phyloP scores from a whole-genome alignment of 2,888 invertebrate genomes.

The Cerastis leucographa region DNA sequence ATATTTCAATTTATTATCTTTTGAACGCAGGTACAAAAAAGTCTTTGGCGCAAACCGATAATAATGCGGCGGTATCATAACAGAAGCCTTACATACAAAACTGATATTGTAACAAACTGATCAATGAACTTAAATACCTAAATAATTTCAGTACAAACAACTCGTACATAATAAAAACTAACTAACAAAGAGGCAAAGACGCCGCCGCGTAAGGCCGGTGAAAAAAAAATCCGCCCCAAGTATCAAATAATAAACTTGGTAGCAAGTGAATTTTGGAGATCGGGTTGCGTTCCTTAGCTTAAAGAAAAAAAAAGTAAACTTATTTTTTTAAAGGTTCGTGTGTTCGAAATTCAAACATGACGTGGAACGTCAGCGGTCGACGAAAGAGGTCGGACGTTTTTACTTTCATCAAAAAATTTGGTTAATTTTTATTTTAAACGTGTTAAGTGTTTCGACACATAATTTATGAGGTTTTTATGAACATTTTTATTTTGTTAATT shows the following conservation, averaged over 20 bases:
- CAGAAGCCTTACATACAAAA: slow-evolving; percentile 34
- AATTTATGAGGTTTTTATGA: slow-evolving; percentile 51
- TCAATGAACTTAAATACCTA: slow-evolving; percentile 76
- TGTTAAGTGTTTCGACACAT: slow-evolving; percentile 54
- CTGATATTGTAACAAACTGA: slow-evolving; percentile 53
- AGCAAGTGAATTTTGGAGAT: slow-evolving; percentile 90
- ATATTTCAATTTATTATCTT: slow-evolving; percentile 4
- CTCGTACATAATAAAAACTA: slow-evolving; percentile 79
- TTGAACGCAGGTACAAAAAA: slow-evolving; percentile 15
- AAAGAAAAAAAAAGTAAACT: slow-evolving; percentile 68
- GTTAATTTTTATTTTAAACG: slow-evolving; percentile 50
- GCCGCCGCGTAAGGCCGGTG: slow-evolving; percentile 82
- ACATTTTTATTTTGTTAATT: slow-evolving; percentile 51
- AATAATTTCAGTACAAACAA: slow-evolving; percentile 77
- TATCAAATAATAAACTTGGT: slow-evolving; percentile 91
- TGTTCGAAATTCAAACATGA: slow-evolving; percentile 88
- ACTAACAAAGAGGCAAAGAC: slow-evolving; percentile 83
- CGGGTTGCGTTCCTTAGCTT: slow-evolving; percentile 83
- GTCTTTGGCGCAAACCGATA: slow-evolving; percentile 25
- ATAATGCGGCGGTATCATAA: slow-evolving; percentile 48
- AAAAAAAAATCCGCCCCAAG: slow-evolving; percentile 85
- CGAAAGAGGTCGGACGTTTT: slow-evolving; percentile 81
- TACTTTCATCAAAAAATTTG: slow-evolving; percentile 77
- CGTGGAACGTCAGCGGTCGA: slow-evolving; percentile 85
- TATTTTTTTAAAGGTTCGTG: slow-evolving; percentile 76